These are phyloP conservation scores for Mastigias papua DNA, from an alignment of 30 jellyfish, hydroid and myxozoan species.

Conservation along the genomic window DNA sequence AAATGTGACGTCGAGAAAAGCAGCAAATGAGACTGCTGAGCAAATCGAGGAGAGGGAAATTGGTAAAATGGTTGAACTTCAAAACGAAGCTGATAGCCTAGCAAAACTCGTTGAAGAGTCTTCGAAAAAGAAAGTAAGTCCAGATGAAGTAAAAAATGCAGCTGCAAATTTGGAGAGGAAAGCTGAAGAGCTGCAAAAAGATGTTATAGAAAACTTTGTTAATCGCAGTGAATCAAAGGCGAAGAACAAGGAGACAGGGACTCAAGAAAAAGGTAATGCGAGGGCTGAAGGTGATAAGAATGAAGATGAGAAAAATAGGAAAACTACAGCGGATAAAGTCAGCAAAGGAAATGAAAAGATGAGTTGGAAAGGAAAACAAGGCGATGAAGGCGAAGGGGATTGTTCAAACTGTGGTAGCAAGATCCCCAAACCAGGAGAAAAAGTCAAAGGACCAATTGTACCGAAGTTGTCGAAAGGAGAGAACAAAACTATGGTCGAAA, in stretches of 20 bases:
- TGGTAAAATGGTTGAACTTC: slow-evolving; percentile 27
- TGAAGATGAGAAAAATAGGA: neutral
- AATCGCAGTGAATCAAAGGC: neutral
- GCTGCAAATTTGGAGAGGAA: slow-evolving; percentile 30
- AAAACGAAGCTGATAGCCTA: slow-evolving; percentile 18
- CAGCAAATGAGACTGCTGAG: slow-evolving; percentile 4
- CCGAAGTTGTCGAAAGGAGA: slow-evolving; percentile 31
- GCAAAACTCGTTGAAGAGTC: slow-evolving; percentile 49
- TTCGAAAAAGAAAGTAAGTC: neutral
- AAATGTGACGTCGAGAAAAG: slow-evolving; percentile 7
- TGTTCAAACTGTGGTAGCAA: slow-evolving; percentile 20
- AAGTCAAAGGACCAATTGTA: neutral
- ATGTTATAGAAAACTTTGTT: slow-evolving; percentile 16
- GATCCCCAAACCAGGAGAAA: slow-evolving; percentile 33
- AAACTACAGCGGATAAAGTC: neutral
- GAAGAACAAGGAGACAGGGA: neutral
- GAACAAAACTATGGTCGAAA: neutral
- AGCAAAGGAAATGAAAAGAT: neutral
- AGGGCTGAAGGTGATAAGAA: neutral
- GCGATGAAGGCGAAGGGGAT: neutral
- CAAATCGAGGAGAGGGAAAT: slow-evolving; percentile 8
- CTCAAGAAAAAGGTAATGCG: neutral
- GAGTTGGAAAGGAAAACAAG: neutral
- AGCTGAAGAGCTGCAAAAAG: slow-evolving; percentile 16
- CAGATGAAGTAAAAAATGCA: slow-evolving; percentile 32